Evolutionary conservation across 2,797 vertebrate species (phyloP).

Genomic region (Poecilia velifera): DNA sequence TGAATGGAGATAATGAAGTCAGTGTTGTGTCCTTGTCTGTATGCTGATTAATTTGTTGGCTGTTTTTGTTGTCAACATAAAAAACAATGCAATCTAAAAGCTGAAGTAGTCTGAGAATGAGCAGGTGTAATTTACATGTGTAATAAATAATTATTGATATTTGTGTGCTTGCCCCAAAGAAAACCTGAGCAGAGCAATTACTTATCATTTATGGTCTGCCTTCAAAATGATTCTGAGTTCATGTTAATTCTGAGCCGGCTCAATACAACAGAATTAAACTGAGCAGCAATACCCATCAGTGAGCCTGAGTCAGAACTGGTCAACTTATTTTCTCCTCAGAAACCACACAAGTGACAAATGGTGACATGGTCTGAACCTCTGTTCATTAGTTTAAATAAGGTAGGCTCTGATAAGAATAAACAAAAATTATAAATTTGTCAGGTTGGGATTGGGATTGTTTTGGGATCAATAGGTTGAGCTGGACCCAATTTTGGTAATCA

Average conservation of each 20-base stretch:
- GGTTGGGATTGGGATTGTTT: neutral
- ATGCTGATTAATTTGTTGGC: slow-evolving; percentile 2
- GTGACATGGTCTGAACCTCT: neutral
- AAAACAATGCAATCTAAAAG: slow-evolving; percentile 14
- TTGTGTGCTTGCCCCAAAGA: slow-evolving; percentile 18
- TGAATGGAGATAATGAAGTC: slow-evolving; percentile 19
- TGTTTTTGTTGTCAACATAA: slow-evolving; percentile 2
- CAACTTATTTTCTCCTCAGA: neutral
- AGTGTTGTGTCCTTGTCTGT: slow-evolving; percentile 4
- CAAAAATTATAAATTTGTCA: neutral
- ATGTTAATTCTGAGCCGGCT: neutral
- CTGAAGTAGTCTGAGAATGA: slow-evolving; percentile 2
- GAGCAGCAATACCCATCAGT: neutral
- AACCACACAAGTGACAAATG: neutral
- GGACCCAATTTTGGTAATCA: neutral
- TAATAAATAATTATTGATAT: slow-evolving; percentile 29
- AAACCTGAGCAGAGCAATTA: slow-evolving; percentile 15
- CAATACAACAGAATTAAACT: slow-evolving; percentile 7
- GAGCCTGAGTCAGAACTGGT: neutral
- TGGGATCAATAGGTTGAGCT: neutral
- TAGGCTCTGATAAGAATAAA: neutral
- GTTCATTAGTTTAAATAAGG: neutral
- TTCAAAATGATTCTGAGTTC: neutral
- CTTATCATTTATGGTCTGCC: slow-evolving; percentile 25
- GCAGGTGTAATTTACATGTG: slow-evolving; percentile 7